A percentile compares a stretch with the other conserved stretches of the same genome.
Evolutionary conservation across 1,140 invertebrate genomes (phyloP).

Genomic region (fruit fly (Drosophila melanogaster)): DNA sequence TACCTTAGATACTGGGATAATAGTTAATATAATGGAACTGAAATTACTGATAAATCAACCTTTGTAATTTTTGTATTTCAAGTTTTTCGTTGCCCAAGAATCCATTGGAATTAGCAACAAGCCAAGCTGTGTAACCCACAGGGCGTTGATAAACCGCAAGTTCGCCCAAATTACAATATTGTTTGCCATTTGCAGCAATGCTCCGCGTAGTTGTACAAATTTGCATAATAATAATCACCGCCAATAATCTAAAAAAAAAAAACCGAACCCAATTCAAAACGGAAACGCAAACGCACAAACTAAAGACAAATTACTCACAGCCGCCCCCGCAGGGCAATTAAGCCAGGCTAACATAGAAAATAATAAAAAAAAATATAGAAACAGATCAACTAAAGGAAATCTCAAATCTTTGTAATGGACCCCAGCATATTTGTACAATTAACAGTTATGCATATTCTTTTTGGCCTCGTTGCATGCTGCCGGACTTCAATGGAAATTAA

Average conservation of each 20-base stretch:
- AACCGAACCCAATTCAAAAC: constrained; percentile 28
- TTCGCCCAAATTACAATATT: constrained; percentile 17
- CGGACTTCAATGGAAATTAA: constrained; percentile 41
- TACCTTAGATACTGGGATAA: no score
- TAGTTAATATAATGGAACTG: no score
- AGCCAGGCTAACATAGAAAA: not conserved
- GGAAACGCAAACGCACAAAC: constrained; percentile 41
- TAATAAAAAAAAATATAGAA: not conserved
- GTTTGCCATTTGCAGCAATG: constrained; percentile 22
- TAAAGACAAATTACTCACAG: constrained; percentile 37
- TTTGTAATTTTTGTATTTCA: not conserved
- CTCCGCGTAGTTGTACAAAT: constrained; percentile 5
- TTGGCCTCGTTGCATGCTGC: constrained; percentile 4
- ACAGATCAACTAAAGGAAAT: constrained; percentile 5
- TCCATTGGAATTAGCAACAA: not conserved
- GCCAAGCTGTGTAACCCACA: not conserved
- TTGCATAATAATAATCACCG: constrained; percentile 43
- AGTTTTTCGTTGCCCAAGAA: not conserved
- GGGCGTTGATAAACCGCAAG: not conserved
- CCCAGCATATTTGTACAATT: constrained; percentile 40
- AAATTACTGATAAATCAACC: no score
- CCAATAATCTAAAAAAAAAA: constrained; percentile 13
- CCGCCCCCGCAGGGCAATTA: constrained; percentile 42
- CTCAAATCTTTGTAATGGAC: constrained; percentile 36
- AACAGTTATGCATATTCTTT: constrained; percentile 34